These are phyloP conservation scores for Poecilia latipinna DNA, from an alignment of 2,113 vertebrate species.

Conservation along the genomic window DNA sequence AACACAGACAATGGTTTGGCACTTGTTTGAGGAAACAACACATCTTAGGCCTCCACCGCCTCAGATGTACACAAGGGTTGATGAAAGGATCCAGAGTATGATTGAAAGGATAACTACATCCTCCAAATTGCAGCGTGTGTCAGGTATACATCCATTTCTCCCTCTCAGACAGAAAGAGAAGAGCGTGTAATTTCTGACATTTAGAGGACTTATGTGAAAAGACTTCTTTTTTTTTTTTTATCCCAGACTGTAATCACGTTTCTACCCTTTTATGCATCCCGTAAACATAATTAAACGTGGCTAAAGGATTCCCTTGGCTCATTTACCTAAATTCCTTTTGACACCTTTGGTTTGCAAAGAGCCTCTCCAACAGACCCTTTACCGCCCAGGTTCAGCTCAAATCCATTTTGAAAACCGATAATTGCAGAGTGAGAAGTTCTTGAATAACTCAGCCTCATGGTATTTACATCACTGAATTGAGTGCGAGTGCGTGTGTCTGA, in stretches of 20 bases:
- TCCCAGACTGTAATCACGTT: constrained; percentile 31
- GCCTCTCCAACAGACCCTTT: constrained; percentile 36
- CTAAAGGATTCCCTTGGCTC: constrained; percentile 13
- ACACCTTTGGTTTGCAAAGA: constrained; percentile 12
- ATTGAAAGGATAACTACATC: constrained; percentile 49
- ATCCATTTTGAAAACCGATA: constrained; percentile 47
- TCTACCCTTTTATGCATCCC: background rate
- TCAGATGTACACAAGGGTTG: constrained; percentile 30
- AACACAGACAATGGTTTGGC: constrained; percentile 60
- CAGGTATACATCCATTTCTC: constrained; percentile 30
- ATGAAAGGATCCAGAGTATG: constrained; percentile 44
- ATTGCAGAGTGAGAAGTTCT: constrained; percentile 49
- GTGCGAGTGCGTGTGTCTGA: background rate
- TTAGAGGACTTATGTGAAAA: background rate
- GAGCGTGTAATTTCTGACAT: constrained; percentile 41
- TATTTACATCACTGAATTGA: constrained; percentile 53
- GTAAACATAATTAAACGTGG: constrained; percentile 35
- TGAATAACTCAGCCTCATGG: constrained; percentile 52
- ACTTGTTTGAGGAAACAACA: constrained; percentile 45
- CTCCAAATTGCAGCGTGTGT: constrained; percentile 22
- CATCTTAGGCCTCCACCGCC: constrained; percentile 26
- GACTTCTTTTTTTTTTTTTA: constrained; percentile 28
- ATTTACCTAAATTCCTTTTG: constrained; percentile 13
- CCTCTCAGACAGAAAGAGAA: constrained; percentile 17
- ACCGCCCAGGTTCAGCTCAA: constrained; percentile 26